Conservation (phyloP, 2,797 vertebrate genomes). For the Gambusia yucatana region DNA sequence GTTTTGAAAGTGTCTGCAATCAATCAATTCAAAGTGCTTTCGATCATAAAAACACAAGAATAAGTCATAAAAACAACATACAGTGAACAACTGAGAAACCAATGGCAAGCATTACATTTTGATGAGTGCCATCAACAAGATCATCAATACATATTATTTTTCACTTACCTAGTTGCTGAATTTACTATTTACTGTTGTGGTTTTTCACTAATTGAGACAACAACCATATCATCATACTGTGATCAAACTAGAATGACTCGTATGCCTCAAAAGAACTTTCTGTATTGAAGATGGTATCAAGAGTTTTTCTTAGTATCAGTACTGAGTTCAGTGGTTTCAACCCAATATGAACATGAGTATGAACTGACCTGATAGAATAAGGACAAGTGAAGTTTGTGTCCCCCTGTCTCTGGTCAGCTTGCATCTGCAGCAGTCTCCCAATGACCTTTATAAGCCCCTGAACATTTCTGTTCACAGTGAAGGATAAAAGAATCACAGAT, state of each 20-base stretch:
- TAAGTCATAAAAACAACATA: too few species aligned
- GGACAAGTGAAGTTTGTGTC: conserved; percentile 70
- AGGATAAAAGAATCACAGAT: neutral
- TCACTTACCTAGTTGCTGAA: neutral
- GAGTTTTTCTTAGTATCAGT: neutral
- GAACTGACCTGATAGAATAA: conserved; percentile 79
- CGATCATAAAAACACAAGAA: too few species aligned
- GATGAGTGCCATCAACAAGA: too few species aligned
- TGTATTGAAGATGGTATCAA: neutral
- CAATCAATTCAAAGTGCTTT: too few species aligned
- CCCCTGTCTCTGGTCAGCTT: conserved; percentile 78
- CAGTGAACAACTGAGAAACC: too few species aligned
- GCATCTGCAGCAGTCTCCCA: conserved; percentile 87
- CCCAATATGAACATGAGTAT: neutral
- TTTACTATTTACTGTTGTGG: neutral
- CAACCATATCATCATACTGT: neutral
- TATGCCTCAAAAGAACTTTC: neutral
- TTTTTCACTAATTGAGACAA: neutral
- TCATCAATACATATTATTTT: neutral
- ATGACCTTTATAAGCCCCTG: conserved; percentile 91
- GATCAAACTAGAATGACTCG: neutral
- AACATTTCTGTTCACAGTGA: conserved; percentile 81
- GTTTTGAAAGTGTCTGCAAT: neutral
- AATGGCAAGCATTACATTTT: too few species aligned
- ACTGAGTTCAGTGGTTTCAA: neutral